Percentiles rank a stretch among this genome's conserved stretches.
Conservation (phyloP, 2,113 vertebrate species). For the Percina caprodes region DNA sequence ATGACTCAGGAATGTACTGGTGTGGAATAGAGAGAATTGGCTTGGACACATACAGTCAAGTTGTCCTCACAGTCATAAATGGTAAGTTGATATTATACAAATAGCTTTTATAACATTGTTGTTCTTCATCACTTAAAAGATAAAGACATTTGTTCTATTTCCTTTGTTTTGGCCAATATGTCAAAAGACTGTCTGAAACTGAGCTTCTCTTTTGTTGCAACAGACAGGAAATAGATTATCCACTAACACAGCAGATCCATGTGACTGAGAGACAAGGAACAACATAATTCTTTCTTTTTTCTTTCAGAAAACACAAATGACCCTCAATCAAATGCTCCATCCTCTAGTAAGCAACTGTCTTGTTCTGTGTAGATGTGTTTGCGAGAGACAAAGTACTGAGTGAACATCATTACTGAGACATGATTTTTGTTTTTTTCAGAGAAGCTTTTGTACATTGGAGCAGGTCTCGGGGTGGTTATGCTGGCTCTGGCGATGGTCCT, state of each 20-base stretch:
- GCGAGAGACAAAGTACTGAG: not conserved
- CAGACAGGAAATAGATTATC: slow-evolving; percentile 1
- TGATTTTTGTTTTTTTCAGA: slow-evolving; percentile 46
- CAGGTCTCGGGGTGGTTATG: slow-evolving; percentile 32
- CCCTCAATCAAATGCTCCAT: not conserved
- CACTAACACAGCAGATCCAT: not conserved
- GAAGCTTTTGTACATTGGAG: slow-evolving; percentile 39
- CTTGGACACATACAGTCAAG: slow-evolving; percentile 11
- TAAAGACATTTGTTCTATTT: not conserved
- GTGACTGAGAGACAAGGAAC: not conserved
- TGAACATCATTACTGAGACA: not conserved
- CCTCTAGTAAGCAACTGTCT: slow-evolving; percentile 19
- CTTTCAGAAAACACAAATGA: not conserved
- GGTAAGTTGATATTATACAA: slow-evolving; percentile 54
- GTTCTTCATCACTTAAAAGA: not conserved
- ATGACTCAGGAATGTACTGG: slow-evolving; percentile 61
- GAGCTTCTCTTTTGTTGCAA: not conserved
- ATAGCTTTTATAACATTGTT: not conserved
- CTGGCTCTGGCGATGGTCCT: slow-evolving; percentile 33
- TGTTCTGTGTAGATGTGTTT: not conserved
- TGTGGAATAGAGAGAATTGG: slow-evolving; percentile 57
- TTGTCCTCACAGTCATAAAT: slow-evolving; percentile 43
- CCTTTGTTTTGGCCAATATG: not conserved
- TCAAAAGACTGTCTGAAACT: not conserved
- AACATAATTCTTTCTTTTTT: not conserved